Evolutionary conservation across 2,113 vertebrate species (phyloP).

Genomic region (Gallinago media): DNA sequence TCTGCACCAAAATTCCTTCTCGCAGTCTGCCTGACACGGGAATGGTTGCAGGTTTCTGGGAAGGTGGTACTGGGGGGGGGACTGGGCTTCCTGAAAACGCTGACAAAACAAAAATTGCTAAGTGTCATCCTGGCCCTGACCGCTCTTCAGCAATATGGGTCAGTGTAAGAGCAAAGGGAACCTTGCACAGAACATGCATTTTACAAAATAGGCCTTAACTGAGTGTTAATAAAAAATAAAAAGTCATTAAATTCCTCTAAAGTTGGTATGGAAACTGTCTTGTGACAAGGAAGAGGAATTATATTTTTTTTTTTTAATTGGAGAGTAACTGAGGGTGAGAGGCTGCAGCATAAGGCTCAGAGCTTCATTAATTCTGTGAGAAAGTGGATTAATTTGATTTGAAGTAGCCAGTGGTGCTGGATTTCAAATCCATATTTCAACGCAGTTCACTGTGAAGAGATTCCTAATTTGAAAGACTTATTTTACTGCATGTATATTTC

Average conservation of each 20-base stretch:
- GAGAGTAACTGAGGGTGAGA: not conserved
- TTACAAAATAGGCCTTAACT: no score
- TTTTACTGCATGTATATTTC: not conserved
- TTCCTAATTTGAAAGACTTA: not conserved
- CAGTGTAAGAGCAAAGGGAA: not conserved
- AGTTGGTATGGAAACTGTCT: not conserved
- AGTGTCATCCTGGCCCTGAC: not conserved
- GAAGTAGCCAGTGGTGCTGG: not conserved
- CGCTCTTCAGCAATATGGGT: not conserved
- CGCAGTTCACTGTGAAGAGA: not conserved
- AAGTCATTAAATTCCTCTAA: not conserved
- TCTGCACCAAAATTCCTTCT: fast-evolving
- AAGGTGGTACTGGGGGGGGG: no score
- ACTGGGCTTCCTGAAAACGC: fast-evolving
- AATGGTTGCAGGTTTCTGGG: not conserved
- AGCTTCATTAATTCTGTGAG: not conserved
- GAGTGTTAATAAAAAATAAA: not conserved
- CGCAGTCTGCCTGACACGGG: fast-evolving
- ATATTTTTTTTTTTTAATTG: not conserved
- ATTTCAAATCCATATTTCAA: not conserved
- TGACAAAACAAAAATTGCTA: not conserved
- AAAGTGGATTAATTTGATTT: not conserved
- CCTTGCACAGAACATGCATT: fast-evolving
- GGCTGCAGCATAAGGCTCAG: not conserved
- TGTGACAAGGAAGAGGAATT: not conserved